Conservation (phyloP, 2,888 invertebrate species). For the Zaprionus obscuricornis region DNA sequence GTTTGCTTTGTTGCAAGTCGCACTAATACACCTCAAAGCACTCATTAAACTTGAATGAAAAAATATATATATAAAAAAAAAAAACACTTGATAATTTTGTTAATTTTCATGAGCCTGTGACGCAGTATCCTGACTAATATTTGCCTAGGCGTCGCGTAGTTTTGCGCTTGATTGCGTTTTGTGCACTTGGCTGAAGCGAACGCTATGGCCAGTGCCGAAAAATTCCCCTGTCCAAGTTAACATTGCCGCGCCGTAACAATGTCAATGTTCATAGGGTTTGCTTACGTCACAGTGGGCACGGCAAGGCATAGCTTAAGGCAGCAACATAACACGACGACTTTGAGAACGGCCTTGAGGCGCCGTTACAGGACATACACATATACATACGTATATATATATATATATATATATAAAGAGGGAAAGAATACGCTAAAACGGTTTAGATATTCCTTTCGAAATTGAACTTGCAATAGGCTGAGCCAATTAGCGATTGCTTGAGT, state of each 20-base stretch:
- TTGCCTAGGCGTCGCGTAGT: conserved; percentile 50
- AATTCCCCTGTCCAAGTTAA: background rate
- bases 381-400: too few relatives aligned
- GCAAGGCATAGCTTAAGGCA: conserved; percentile 4
- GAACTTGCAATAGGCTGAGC: conserved; percentile 24
- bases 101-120: conserved; percentile 47
- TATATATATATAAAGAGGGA: too few relatives aligned
- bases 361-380: conserved; percentile 9
- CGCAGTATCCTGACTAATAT: conserved; percentile 41
- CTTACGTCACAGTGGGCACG: conserved; percentile 56
- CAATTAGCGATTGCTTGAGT: conserved; percentile 64
- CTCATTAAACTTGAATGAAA: too few relatives aligned
- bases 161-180: conserved; percentile 56
- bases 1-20: too few relatives aligned
- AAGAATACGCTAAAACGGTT: too few relatives aligned
- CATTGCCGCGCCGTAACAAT: too few relatives aligned
- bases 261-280: conserved; percentile 4
- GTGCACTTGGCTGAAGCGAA: conserved; percentile 35
- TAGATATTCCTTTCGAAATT: conserved; percentile 21
- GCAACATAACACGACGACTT: conserved; percentile 32
- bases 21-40: too few relatives aligned
- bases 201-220: background rate
- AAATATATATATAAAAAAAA: too few relatives aligned
- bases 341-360: conserved; percentile 33
- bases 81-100: conserved; percentile 47